These are phyloP conservation scores for Aphrophora alni DNA, from an alignment of 2,888 invertebrate genomes.

Conservation along the genomic window DNA sequence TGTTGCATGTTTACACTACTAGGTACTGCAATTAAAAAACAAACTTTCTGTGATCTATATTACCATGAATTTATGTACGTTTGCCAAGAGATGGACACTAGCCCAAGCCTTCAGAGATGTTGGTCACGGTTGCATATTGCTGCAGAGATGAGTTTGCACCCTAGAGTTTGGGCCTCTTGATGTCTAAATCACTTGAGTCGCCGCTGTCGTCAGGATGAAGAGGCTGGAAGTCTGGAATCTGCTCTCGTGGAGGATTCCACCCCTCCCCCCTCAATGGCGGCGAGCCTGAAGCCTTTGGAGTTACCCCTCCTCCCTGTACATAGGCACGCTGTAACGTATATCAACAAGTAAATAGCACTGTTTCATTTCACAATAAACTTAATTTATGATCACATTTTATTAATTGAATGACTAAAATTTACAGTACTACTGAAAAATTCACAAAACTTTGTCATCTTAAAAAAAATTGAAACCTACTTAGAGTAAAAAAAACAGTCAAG, in stretches of 20 bases:
- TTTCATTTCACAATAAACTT: constrained; percentile 8
- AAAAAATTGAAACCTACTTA: no score
- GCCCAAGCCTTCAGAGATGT: background rate
- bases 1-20: background rate
- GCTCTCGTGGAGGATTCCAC: constrained; percentile 60
- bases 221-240: constrained; percentile 59
- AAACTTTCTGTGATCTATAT: background rate
- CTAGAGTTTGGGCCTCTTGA: constrained; percentile 52
- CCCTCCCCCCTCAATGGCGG: constrained; percentile 57
- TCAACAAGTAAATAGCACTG: constrained; percentile 16
- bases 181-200: constrained; percentile 52
- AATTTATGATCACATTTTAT: no score
- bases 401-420: no score
- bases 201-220: constrained; percentile 54
- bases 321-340: constrained; percentile 45
- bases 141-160: constrained; percentile 20
- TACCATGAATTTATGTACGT: background rate
- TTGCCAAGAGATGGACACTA: constrained; percentile 2
- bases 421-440: background rate
- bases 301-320: constrained; percentile 42
- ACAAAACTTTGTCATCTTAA: no score
- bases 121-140: constrained; percentile 9
- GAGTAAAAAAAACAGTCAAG: no score
- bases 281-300: constrained; percentile 56
- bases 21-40: background rate